These are phyloP conservation scores for Corynorhinus townsendii DNA, from an alignment of 2,113 vertebrate genomes.

Conservation along the genomic window DNA sequence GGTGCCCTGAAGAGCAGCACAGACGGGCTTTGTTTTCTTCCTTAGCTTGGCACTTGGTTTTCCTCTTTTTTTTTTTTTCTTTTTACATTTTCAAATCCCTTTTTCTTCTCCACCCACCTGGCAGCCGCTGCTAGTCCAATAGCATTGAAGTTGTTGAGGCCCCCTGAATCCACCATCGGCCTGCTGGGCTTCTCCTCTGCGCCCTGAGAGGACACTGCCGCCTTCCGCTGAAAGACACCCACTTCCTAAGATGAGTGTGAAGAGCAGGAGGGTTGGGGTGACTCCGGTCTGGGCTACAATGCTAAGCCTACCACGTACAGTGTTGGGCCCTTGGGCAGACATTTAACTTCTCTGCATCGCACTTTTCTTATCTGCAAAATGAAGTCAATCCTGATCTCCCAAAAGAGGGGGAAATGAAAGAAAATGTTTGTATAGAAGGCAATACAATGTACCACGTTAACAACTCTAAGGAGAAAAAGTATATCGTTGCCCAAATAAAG, in stretches of 20 bases:
- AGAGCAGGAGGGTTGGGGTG: background rate
- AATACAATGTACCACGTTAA: background rate
- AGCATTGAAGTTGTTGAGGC: background rate
- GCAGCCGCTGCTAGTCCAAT: background rate
- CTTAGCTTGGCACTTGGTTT: background rate
- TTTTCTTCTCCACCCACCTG: background rate
- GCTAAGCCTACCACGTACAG: background rate
- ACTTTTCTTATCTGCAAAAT: background rate
- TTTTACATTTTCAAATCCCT: background rate
- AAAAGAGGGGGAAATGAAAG: background rate
- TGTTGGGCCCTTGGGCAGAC: background rate
- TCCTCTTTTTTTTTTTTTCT: background rate
- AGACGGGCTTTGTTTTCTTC: background rate
- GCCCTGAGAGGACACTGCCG: background rate
- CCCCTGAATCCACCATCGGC: background rate
- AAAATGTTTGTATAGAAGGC: background rate
- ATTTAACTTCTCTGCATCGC: background rate
- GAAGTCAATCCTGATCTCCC: background rate
- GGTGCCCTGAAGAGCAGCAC: background rate
- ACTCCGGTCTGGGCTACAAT: background rate
- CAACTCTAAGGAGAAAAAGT: background rate
- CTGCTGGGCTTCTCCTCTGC: background rate
- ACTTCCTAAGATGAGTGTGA: background rate
- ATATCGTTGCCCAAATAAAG: background rate
- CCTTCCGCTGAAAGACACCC: background rate